phyloP scores from a whole-genome alignment of 2,113 vertebrate genomes.

The Laterallus jamaicensis region DNA sequence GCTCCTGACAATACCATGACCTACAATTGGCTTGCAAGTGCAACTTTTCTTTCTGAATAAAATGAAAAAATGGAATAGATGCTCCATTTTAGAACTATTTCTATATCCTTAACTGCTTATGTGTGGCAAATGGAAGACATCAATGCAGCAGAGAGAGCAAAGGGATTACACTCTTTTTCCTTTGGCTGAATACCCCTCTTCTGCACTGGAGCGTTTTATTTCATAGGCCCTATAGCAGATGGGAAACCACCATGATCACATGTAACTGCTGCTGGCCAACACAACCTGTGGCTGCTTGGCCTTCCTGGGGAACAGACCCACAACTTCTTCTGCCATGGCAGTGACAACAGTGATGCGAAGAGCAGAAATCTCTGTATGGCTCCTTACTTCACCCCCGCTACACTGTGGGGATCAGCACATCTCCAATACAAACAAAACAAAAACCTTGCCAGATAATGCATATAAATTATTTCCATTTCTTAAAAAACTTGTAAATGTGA shows the following conservation, averaged over 20 bases:
- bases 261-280: neutral
- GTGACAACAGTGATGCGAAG: neutral
- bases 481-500: neutral
- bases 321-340: neutral
- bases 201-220: neutral
- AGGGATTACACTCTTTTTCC: neutral
- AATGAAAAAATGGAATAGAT: neutral
- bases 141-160: neutral
- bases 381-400: neutral
- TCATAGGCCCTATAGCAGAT: neutral
- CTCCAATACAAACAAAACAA: neutral
- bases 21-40: neutral
- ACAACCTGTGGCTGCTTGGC: accelerated
- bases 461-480: neutral
- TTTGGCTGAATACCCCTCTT: neutral
- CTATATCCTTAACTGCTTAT: neutral
- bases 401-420: neutral
- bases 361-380: neutral
- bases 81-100: neutral
- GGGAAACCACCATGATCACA: neutral
- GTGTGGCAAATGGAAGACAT: neutral
- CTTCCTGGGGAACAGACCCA: neutral
- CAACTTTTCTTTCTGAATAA: neutral
- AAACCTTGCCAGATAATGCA: neutral
- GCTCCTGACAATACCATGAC: neutral